Percentiles rank a stretch among this genome's conserved stretches.
phyloP scores from a whole-genome alignment of 2,113 vertebrate genomes.

The Mirza zaza region DNA sequence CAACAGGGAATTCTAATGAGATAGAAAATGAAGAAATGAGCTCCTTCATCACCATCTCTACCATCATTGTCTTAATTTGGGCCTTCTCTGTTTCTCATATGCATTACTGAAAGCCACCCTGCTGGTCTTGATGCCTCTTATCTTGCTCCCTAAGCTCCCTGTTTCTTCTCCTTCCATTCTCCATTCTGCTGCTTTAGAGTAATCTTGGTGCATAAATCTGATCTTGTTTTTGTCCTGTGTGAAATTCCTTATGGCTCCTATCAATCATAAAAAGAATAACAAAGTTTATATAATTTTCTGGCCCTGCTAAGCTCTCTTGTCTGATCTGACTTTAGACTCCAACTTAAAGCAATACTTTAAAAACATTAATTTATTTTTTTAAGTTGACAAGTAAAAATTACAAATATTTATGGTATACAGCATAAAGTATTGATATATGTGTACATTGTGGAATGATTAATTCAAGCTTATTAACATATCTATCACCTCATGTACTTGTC shows the following conservation, averaged over 20 bases:
- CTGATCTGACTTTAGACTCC: neutral
- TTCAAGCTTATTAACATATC: neutral
- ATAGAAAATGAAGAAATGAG: neutral
- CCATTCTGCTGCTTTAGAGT: neutral
- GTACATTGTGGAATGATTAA: neutral
- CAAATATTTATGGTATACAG: neutral
- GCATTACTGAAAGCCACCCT: neutral
- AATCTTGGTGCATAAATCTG: neutral
- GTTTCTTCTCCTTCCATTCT: neutral
- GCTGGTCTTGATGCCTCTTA: neutral
- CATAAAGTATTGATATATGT: neutral
- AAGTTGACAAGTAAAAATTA: neutral
- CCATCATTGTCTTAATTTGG: neutral
- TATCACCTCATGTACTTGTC: neutral
- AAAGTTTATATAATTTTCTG: neutral
- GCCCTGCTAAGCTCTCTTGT: neutral
- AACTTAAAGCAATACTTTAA: neutral
- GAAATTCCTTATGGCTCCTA: neutral
- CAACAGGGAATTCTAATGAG: neutral
- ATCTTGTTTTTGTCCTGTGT: neutral
- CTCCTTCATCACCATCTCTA: neutral
- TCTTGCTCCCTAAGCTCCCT: neutral
- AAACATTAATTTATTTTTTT: neutral
- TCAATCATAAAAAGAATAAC: neutral
- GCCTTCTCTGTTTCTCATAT: neutral